These are phyloP conservation scores for Ganaspis sp. DNA, from an alignment of 1,140 invertebrate genomes.

Conservation along the genomic window DNA sequence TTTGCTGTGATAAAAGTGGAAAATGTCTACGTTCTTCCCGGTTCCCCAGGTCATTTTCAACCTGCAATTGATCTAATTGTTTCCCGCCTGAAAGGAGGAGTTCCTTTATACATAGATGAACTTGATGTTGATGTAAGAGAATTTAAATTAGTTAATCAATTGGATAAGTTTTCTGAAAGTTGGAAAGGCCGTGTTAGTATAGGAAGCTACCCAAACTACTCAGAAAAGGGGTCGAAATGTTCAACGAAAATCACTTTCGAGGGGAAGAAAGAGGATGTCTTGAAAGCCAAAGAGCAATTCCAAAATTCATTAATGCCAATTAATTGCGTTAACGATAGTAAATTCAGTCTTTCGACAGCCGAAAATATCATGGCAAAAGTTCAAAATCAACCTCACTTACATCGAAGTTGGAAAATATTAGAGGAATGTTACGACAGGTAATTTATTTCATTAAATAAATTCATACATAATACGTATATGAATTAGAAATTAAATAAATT, in stretches of 20 bases:
- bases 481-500: no score
- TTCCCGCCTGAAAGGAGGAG: conserved; percentile 42
- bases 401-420: conserved; percentile 59
- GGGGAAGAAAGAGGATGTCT: conserved; percentile 58
- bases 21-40: conserved; percentile 85
- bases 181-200: conserved; percentile 78
- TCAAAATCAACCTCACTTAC: conserved; percentile 52
- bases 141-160: conserved; percentile 75
- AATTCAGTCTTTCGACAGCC: not conserved
- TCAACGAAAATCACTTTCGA: conserved; percentile 76
- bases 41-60: conserved; percentile 81
- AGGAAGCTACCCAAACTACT: conserved; percentile 85
- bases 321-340: not conserved
- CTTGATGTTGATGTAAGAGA: conserved; percentile 78
- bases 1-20: conserved; percentile 80
- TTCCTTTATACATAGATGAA: conserved; percentile 45
- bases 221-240: conserved; percentile 65
- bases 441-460: conserved; percentile 40
- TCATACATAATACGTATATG: no score
- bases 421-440: conserved; percentile 67
- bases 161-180: conserved; percentile 77
- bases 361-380: conserved; percentile 30
- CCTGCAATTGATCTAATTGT: conserved; percentile 72
- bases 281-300: conserved; percentile 64
- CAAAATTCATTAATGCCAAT: conserved; percentile 57